These are phyloP conservation scores for Bimastos eiseni DNA, from an alignment of 2,888 invertebrate genomes.

Conservation along the genomic window DNA sequence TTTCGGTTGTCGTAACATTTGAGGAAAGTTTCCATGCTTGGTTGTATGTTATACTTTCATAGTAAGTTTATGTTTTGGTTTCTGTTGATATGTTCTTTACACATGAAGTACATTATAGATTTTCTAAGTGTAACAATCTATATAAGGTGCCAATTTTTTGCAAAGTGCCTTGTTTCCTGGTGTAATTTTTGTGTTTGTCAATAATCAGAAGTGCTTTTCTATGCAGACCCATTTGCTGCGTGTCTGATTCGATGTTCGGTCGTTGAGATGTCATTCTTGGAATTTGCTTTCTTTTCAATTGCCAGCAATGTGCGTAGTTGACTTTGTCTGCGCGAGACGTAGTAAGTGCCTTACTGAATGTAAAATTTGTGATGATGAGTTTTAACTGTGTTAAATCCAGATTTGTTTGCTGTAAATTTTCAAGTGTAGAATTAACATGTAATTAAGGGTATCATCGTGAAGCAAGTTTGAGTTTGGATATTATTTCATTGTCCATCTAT, in stretches of 20 bases:
- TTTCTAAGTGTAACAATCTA: background rate
- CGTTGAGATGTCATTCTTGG: background rate
- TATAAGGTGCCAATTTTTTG: background rate
- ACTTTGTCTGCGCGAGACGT: background rate
- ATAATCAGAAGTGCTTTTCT: background rate
- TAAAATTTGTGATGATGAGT: background rate
- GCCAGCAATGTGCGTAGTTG: background rate
- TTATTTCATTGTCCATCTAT: background rate
- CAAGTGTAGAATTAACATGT: background rate
- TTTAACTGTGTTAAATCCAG: background rate
- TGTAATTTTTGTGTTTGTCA: background rate
- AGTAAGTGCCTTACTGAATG: background rate
- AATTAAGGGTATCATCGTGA: background rate
- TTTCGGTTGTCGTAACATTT: background rate
- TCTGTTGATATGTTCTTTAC: background rate
- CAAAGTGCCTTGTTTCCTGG: background rate
- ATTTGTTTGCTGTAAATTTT: background rate
- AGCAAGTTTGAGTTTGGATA: background rate
- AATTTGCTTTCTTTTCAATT: background rate
- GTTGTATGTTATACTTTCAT: background rate
- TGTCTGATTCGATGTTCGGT: background rate
- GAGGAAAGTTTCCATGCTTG: background rate
- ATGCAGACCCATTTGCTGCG: background rate
- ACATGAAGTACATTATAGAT: background rate
- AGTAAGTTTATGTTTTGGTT: background rate